phyloP scores from a whole-genome alignment of 2,888 invertebrate genomes.

The Epirrhoe alternata region DNA sequence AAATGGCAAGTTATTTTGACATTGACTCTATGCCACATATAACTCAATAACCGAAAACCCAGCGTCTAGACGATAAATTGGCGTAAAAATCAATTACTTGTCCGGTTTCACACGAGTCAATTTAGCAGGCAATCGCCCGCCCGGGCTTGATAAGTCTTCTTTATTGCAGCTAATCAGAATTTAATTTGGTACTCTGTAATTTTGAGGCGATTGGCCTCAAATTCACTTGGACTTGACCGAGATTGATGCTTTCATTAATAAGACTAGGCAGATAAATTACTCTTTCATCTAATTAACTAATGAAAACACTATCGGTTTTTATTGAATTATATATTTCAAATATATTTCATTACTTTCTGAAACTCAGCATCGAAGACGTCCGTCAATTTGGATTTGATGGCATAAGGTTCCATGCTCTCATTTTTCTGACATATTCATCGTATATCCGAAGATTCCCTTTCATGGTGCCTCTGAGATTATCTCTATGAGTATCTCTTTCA shows the following conservation, averaged over 20 bases:
- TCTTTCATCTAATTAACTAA: neutral
- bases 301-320: neutral
- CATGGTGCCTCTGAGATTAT: conserved; percentile 18
- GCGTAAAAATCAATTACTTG: conserved; percentile 33
- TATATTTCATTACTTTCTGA: neutral
- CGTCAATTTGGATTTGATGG: conserved; percentile 20
- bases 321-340: neutral
- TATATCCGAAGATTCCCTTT: conserved; percentile 12
- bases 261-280: neutral
- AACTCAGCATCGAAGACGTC: neutral
- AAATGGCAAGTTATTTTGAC: neutral
- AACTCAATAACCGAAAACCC: conserved; percentile 7
- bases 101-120: conserved; percentile 31
- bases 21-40: neutral
- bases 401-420: conserved; percentile 12
- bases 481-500: conserved; percentile 14
- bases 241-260: conserved; percentile 7
- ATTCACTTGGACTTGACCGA: conserved; percentile 12
- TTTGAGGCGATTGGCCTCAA: neutral
- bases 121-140: conserved; percentile 22
- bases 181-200: conserved; percentile 21
- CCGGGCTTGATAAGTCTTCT: conserved; percentile 30
- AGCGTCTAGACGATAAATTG: conserved; percentile 28
- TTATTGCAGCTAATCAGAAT: conserved; percentile 27
- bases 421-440: conserved; percentile 14